Base-by-base conservation (phyloP, 1,140 invertebrate species). In the Ganaspis sp. region DNA sequence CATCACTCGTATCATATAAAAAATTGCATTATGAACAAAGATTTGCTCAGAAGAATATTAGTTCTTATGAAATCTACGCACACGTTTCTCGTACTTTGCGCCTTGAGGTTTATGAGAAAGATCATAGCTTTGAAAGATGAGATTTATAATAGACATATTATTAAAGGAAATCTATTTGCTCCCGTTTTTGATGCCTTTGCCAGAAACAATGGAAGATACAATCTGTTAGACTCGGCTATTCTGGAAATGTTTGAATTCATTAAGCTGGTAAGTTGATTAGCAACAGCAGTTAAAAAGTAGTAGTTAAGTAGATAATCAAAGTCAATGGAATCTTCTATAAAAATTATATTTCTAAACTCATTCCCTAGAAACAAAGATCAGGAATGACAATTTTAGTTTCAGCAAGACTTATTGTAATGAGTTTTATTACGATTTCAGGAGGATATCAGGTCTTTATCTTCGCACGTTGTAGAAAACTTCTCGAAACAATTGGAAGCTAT, bases 191-290 rank as follows among this genome's bases (percentile, higher is more conserved):
- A 99, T 90, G 97, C 98, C 76, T 99, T 99, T 89, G 94, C 97
- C 86, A 94, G 95, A 84, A 99, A 99, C 92, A 98, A 99, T 90
- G 97, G 97, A 80, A 95, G 97, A 87, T 99, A 99, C 90, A 99
- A 99, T 92, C 94, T 99, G 72, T 92, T 99, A 73, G 99, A 99
- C 91, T 99, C 99, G 15, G 98, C 99, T 75, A 98, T 99, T 88
- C 94, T 99, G 87, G 99, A 99, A 93, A 94, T 99, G 92, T 99
- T 99, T 93, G 99, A 99, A 92, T 99, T 98, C 92, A 99, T 99
- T 75, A 98, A 97, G 93, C 89, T 96, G 90, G 94, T 95, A 89
- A 92, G 21, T 26, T 15, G 17, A 72, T 9, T 4, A 21, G 17
- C 11, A 70, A 40, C 17, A 40, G 26, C 3, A 21, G 17, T 19